A percentile compares a stretch with the other conserved stretches of the same genome.
phyloP scores from a whole-genome alignment of 2,113 vertebrate genomes.

The Gambusia affinis region DNA sequence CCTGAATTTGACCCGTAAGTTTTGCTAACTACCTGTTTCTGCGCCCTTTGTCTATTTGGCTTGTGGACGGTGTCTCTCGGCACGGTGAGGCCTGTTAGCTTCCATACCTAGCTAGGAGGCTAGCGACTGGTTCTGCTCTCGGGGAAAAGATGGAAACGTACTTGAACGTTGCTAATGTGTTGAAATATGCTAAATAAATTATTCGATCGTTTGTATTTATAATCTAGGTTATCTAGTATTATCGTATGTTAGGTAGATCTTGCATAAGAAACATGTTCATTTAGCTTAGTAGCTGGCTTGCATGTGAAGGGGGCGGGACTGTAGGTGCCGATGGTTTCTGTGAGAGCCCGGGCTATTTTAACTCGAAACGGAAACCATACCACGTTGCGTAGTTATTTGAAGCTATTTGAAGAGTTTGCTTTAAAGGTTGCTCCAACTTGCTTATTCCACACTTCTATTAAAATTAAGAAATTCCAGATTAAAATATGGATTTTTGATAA shows the following conservation, averaged over 20 bases:
- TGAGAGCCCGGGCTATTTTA: constrained; percentile 23
- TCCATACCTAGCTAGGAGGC: constrained; percentile 36
- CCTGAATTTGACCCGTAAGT: constrained; percentile 68
- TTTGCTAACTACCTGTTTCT: constrained; percentile 55
- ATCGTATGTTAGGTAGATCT: not conserved
- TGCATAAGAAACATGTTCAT: not conserved
- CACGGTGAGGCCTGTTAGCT: constrained; percentile 68
- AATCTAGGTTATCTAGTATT: too few species aligned
- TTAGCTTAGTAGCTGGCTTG: constrained; percentile 33
- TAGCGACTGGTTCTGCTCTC: not conserved
- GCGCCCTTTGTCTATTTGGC: constrained; percentile 44
- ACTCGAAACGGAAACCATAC: not conserved
- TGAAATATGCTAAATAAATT: not conserved
- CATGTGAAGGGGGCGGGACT: constrained; percentile 79
- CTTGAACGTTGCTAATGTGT: rapidly evolving
- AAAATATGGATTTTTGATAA: too few species aligned
- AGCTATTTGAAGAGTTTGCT: not conserved
- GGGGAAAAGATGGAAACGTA: not conserved
- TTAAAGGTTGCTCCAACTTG: too few species aligned
- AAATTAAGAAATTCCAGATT: too few species aligned
- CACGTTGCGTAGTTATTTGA: not conserved
- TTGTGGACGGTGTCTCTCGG: constrained; percentile 55
- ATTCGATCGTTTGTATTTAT: rapidly evolving
- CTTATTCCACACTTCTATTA: too few species aligned
- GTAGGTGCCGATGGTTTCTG: constrained; percentile 14